Percentiles rank a stretch among this genome's conserved stretches.
These are phyloP conservation scores for Leucosticte australis DNA, from an alignment of 2,113 vertebrate genomes.

Conservation along the genomic window DNA sequence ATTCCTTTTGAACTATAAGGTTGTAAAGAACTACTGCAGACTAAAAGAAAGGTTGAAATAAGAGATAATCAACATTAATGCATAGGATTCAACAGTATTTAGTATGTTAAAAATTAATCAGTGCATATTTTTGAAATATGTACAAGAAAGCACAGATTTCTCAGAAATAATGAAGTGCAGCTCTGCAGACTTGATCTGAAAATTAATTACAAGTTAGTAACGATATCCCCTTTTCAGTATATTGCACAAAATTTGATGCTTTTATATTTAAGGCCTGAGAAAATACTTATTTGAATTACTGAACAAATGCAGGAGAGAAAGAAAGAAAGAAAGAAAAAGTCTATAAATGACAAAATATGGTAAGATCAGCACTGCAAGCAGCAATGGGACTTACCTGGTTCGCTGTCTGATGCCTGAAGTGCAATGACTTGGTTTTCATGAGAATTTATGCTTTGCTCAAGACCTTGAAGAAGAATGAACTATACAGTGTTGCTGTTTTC, in stretches of 20 bases:
- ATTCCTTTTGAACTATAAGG: background rate
- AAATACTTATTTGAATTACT: background rate
- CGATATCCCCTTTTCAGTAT: background rate
- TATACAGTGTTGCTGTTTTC: conserved; percentile 84
- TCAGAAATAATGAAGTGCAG: background rate
- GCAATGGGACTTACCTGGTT: conserved; percentile 69
- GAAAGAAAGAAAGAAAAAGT: background rate
- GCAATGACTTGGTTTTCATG: conserved; percentile 42
- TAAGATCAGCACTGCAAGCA: background rate
- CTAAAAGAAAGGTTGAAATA: background rate
- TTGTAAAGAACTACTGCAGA: background rate
- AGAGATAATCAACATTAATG: background rate
- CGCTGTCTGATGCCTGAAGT: conserved; percentile 52
- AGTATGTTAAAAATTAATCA: background rate
- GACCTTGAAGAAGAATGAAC: conserved; percentile 88
- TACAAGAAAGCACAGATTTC: background rate
- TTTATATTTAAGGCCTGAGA: background rate
- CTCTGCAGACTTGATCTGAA: background rate
- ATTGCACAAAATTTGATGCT: background rate
- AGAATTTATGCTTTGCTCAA: conserved; percentile 82
- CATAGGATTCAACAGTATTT: background rate
- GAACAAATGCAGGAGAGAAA: background rate
- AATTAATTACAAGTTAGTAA: background rate
- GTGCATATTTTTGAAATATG: background rate
- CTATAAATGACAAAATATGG: background rate